Conservation (phyloP, 2,888 invertebrate species). For the Bellardia pandia region DNA sequence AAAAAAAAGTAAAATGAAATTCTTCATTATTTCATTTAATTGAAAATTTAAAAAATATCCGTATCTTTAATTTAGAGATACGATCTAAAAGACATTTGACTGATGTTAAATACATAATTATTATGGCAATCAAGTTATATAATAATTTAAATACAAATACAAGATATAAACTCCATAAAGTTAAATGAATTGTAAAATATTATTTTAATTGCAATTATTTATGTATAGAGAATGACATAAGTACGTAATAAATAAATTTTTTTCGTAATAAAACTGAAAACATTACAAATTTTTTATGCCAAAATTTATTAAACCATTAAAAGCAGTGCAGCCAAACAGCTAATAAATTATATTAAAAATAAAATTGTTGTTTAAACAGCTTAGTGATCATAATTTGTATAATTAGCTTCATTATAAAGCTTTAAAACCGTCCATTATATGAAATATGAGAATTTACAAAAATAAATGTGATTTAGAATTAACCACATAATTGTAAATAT, state of each 20-base stretch:
- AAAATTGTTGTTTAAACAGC: constrained; percentile 3
- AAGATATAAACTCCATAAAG: background rate
- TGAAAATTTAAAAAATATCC: no score
- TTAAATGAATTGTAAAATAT: constrained; percentile 35
- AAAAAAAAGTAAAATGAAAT: no score
- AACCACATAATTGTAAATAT: background rate
- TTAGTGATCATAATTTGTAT: constrained; percentile 1
- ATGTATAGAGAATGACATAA: background rate
- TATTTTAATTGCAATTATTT: background rate
- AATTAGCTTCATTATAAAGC: constrained; percentile 40
- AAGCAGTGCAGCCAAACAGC: background rate
- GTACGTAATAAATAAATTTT: background rate
- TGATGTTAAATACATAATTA: background rate
- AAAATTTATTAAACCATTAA: background rate
- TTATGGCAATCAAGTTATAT: background rate
- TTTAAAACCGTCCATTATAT: constrained; percentile 11
- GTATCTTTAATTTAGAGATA: no score
- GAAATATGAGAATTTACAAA: background rate
- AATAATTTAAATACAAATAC: background rate
- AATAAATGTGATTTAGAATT: constrained; percentile 7
- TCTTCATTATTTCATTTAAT: no score
- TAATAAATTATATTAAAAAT: constrained; percentile 24
- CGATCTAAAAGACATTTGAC: no score
- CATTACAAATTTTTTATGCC: background rate
- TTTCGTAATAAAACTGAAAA: background rate